Conservation (phyloP, 2,113 vertebrate genomes). For the Cheilinus undulatus region DNA sequence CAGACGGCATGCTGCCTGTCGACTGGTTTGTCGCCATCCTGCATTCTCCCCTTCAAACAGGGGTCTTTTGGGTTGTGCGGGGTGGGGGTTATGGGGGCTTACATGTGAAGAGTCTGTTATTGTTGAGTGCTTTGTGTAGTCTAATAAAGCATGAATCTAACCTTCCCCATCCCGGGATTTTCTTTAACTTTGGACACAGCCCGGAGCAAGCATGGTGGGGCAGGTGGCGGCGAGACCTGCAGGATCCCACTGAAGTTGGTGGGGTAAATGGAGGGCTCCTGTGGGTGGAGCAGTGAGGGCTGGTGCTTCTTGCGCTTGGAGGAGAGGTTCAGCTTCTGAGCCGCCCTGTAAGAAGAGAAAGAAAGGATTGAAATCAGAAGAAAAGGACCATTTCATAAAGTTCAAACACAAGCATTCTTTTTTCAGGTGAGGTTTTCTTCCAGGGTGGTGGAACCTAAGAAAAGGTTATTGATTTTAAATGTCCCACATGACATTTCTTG, state of each 20-base stretch:
- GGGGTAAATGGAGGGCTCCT: constrained; percentile 92
- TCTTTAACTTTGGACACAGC: constrained; percentile 98
- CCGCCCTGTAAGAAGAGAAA: constrained; percentile 86
- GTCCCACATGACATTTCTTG: constrained; percentile 58
- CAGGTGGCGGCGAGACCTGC: constrained; percentile 91
- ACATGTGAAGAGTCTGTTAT: neutral
- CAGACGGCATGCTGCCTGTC: constrained; percentile 53
- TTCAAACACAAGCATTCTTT: constrained; percentile 1
- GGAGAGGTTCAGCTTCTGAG: constrained; percentile 97
- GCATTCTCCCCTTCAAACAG: constrained; percentile 56
- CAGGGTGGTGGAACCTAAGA: neutral
- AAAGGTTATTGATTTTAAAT: constrained; percentile 65
- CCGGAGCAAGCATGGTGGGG: constrained; percentile 95
- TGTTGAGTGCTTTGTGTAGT: constrained; percentile 11
- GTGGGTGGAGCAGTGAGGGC: constrained; percentile 86
- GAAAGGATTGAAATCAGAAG: constrained; percentile 2
- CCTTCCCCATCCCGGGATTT: constrained; percentile 97
- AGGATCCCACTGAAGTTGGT: constrained; percentile 96
- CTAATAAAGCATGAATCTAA: constrained; percentile 65
- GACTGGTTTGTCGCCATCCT: constrained; percentile 61
- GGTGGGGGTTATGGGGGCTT: constrained; percentile 6
- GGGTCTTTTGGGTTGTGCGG: constrained; percentile 22
- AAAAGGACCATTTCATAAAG: constrained; percentile 9
- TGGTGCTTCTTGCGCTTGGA: constrained; percentile 97
- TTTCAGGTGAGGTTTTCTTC: constrained; percentile 20